Evolutionary conservation across 1,140 invertebrate species (phyloP).

Genomic region (Bombus pascuorum): DNA sequence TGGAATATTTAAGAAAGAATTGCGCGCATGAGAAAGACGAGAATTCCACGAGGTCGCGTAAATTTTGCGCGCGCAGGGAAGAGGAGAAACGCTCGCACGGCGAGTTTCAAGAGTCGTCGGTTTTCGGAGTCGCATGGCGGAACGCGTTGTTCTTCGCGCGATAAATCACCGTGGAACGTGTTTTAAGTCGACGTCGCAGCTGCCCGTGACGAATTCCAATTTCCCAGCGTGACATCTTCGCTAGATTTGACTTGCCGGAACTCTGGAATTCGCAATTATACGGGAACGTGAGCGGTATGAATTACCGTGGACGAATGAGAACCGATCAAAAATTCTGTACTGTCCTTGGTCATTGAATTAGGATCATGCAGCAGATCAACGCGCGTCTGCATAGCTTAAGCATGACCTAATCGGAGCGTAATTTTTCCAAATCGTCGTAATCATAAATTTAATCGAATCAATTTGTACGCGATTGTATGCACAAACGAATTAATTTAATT

Average conservation of each 20-base stretch:
- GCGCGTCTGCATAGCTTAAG: no score
- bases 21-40: neutral
- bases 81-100: no score
- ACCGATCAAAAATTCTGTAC: neutral
- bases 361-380: no score
- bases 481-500: no score
- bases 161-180: neutral
- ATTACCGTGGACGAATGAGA: neutral
- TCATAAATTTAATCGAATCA: no score
- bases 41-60: neutral
- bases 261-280: slow-evolving; percentile 20
- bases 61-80: no score
- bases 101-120: no score
- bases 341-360: no score
- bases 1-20: neutral
- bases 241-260: neutral
- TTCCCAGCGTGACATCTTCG: neutral
- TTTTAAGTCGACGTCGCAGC: neutral
- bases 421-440: no score
- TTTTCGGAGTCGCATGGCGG: neutral
- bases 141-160: neutral
- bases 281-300: slow-evolving; percentile 3
- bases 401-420: no score
- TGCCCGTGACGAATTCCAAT: neutral
- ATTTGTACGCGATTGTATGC: no score